These are phyloP conservation scores for Enteromius radiatus DNA, from an alignment of 2,797 vertebrate species.

Conservation along the genomic window DNA sequence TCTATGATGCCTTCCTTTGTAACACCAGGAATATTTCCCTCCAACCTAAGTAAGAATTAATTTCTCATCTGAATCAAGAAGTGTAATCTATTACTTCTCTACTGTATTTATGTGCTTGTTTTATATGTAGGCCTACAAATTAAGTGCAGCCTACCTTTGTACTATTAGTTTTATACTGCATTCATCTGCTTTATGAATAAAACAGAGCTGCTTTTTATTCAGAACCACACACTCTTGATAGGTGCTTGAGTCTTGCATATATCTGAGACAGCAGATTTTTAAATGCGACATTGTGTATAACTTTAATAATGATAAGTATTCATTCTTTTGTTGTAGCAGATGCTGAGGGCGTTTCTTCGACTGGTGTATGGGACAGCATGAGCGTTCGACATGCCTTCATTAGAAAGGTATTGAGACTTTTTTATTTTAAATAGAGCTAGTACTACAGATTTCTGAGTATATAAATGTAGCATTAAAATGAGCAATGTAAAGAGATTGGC, in stretches of 20 bases:
- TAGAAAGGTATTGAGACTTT: conserved; percentile 79
- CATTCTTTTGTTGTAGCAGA: conserved; percentile 66
- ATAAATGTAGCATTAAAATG: background rate
- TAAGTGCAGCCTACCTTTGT: background rate
- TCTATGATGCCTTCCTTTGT: conserved; percentile 42
- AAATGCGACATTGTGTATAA: too few relatives aligned
- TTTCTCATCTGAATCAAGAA: background rate
- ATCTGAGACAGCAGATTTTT: background rate
- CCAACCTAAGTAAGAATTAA: conserved; percentile 64
- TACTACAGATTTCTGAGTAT: background rate
- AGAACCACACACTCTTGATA: background rate
- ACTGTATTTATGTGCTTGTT: background rate
- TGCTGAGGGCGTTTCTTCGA: conserved; percentile 68
- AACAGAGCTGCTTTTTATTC: background rate
- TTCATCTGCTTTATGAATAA: background rate
- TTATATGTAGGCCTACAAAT: background rate
- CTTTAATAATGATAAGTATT: background rate
- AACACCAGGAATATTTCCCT: conserved; percentile 25
- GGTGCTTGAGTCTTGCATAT: background rate
- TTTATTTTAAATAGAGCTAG: background rate
- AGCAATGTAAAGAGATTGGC: background rate
- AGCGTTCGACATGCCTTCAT: conserved; percentile 89
- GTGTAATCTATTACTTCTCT: background rate
- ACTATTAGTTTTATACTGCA: background rate
- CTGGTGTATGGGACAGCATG: conserved; percentile 80